These are phyloP conservation scores for Fopius arisanus DNA, from an alignment of 1,140 invertebrate species.

Conservation along the genomic window DNA sequence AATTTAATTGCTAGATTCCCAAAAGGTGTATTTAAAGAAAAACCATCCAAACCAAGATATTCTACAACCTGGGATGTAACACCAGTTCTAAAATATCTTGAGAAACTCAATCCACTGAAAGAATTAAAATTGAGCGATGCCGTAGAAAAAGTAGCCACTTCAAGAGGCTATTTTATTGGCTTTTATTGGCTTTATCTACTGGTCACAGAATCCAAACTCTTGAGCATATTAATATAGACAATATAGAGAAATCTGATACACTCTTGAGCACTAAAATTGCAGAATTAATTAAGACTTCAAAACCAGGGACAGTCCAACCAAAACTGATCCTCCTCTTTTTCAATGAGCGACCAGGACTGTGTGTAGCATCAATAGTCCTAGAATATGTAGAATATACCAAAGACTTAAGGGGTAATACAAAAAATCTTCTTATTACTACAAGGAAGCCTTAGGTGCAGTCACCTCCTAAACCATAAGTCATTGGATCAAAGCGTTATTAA, in stretches of 20 bases:
- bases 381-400: constrained; percentile 32
- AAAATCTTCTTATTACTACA: constrained; percentile 27
- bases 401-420: background rate
- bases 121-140: constrained; percentile 24
- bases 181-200: constrained; percentile 37
- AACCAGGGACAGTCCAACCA: constrained; percentile 32
- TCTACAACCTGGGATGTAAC: constrained; percentile 41
- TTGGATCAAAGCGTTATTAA: constrained; percentile 19
- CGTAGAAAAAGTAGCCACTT: constrained; percentile 35
- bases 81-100: constrained; percentile 38
- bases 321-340: constrained; percentile 33
- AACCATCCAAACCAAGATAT: constrained; percentile 43
- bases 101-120: constrained; percentile 28
- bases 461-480: constrained; percentile 31
- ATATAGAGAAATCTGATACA: constrained; percentile 19
- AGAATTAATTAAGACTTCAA: constrained; percentile 35
- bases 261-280: constrained; percentile 30
- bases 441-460: constrained; percentile 26
- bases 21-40: constrained; percentile 41
- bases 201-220: constrained; percentile 42
- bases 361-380: constrained; percentile 22
- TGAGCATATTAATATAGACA: constrained; percentile 36
- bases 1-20: constrained; percentile 39
- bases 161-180: too few relatives aligned
- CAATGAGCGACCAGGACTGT: constrained; percentile 22